Evolutionary conservation across 1,140 invertebrate species (phyloP), one percentile per base, ranked within the genome.

Genomic region (Pectinophora gossypiella): DNA sequence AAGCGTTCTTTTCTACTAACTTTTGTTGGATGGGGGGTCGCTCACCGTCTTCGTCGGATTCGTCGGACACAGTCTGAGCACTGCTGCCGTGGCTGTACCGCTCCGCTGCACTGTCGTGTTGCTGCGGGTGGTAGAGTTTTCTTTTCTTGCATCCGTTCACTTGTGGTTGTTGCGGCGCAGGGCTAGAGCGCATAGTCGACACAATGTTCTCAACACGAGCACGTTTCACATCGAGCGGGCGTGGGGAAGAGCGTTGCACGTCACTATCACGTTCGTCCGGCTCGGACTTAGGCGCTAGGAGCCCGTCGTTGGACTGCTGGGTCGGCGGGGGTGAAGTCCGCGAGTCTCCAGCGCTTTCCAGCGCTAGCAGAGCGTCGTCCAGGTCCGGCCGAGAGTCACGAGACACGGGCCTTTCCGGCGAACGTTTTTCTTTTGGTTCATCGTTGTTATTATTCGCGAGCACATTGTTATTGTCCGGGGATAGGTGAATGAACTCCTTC

Each of bases 41-140:
- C 32, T 93, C 91, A 59, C 92, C 91, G 60, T 95, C 93, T 53
- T 94, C 94, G 61, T 92, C 93, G 19, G 92, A 93, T 50, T 94
- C 93, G 64, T 93, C 90, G 55, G 89, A 90, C 21, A 91, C 86
- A 60, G 52, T 90, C 76, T 56, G 90, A 67, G 58, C 88, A 84
- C 57, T 89, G 78, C 64, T 82, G 62, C 68, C 70, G 60, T 80
- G 89, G 78, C 66, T 89, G 72, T 94, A 94, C 16, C 93, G 83
- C 59, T 94, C 92, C 18, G 91, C 91, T 12, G 79, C 83, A 23
- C 88, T 93, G 71, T 96, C 95, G 75, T 98, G 96, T 70, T 98
- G 97, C 76, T 98, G 96, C 0, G 97, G 97, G 67, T 98, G 96
- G 77, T 98, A 98, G n/a, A 98, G 90, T 85, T 99, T 99, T 16